Conservation (phyloP, 1,140 invertebrate species). For the Dreissena polymorpha region DNA sequence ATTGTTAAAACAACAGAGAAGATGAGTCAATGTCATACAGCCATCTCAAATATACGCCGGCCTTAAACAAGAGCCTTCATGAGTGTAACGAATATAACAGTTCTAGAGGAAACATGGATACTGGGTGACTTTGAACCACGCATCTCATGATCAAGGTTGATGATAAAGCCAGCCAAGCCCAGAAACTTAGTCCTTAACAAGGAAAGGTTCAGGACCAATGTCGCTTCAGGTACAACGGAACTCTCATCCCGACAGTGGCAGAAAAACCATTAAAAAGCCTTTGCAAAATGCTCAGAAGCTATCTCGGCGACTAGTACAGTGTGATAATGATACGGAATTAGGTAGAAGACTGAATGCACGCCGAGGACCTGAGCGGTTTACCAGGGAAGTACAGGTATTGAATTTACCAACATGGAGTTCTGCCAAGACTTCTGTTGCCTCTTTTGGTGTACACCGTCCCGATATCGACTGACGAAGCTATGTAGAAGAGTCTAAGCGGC, state of each 20-base stretch:
- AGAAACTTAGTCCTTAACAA: slow-evolving; percentile 45
- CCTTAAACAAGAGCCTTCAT: slow-evolving; percentile 47
- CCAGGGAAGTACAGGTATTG: slow-evolving; percentile 56
- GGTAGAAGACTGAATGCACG: slow-evolving; percentile 35
- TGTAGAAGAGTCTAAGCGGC: background rate
- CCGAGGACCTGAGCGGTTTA: slow-evolving; percentile 38
- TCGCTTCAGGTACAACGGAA: slow-evolving; percentile 5
- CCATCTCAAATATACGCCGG: slow-evolving; percentile 15
- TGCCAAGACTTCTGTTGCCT: slow-evolving; percentile 42
- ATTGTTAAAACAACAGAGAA: slow-evolving; percentile 35
- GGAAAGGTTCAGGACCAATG: slow-evolving; percentile 28
- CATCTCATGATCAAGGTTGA: slow-evolving; percentile 23
- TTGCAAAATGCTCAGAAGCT: slow-evolving; percentile 39
- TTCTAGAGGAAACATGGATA: slow-evolving; percentile 28
- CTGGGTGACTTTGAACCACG: slow-evolving; percentile 19
- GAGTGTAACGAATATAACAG: slow-evolving; percentile 44
- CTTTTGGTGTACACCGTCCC: slow-evolving; percentile 7
- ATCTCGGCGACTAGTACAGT: slow-evolving; percentile 35
- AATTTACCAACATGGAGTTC: slow-evolving; percentile 48
- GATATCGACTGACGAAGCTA: slow-evolving; percentile 17
- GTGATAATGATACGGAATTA: slow-evolving; percentile 1
- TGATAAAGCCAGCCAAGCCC: slow-evolving; percentile 38
- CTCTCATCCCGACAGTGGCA: slow-evolving; percentile 9
- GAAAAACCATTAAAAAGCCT: slow-evolving; percentile 33
- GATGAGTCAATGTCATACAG: too few species aligned